Evolutionary conservation across 2,888 invertebrate genomes (phyloP), one percentile per base, ranked within the genome.

Genomic region (Melinaea marsaeus): DNA sequence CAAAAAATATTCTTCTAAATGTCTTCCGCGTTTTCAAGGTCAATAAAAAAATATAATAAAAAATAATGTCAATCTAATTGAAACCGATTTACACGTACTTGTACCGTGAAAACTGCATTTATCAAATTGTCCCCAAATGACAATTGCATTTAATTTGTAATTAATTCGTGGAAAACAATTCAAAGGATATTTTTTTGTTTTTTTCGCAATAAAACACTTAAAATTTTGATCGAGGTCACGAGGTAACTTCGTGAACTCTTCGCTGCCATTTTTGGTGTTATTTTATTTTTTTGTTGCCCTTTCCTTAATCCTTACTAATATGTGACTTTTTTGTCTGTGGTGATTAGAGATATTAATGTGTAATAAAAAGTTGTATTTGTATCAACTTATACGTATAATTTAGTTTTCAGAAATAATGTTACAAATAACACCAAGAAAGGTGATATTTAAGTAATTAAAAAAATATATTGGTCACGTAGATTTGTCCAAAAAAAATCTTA

Each of bases 1-100:
- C 74, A 75, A 75, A 76, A 67, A 74, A 75, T 76, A 77, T 73
- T 80, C 75, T 77, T 79, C 75, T 74, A 74, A 69, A 70, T 72
- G 77, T 71, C 84, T 86, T 87, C 86, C 86, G 86, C 67, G 77
- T 86, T 71, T 65, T 67, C 83, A 85, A 85, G 86, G 86, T 74
- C 78, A 72, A 67, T 71, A 79, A 83, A 83, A 82, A 84, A 75
- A 72, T 72, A 70, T 65, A 68, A 67, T 57, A 68, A 71, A 81
- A 80, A 77, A 69, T 75, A 74, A 75, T 76, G 72, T 75, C 71
- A 72, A 75, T 74, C 72, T 73, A 76, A 79, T 78, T 74, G 74
- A 71, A 68, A 73, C 66, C 72, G 70, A 74, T 68, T 77, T 72
- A 70, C 64, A 67, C 65, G 68, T 64, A 65, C 65, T 67, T 67